Conservation (phyloP, 2,888 invertebrate genomes). For the Morpho helenor region DNA sequence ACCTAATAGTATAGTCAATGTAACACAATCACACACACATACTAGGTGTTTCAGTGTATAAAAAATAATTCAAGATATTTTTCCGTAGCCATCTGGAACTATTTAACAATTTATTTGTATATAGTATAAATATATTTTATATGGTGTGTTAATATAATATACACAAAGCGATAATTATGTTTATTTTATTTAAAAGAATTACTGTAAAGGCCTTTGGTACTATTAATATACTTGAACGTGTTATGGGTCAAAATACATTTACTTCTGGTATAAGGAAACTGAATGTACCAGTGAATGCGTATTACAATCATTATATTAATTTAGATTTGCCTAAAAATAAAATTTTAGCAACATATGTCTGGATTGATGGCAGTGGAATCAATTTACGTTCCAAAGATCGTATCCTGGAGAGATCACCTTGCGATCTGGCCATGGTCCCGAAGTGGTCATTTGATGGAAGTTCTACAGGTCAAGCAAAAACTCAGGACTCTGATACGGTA, state of each 20-base stretch:
- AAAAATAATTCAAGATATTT: too few species aligned
- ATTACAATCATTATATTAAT: slow-evolving; percentile 48
- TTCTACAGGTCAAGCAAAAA: slow-evolving; percentile 92
- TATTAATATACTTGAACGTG: slow-evolving; percentile 5
- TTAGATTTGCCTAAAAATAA: slow-evolving; percentile 78
- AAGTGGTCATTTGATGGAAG: slow-evolving; percentile 96
- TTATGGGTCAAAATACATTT: slow-evolving; percentile 19
- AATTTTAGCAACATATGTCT: slow-evolving; percentile 84
- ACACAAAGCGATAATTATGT: slow-evolving; percentile 5
- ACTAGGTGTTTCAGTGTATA: too few species aligned
- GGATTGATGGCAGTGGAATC: slow-evolving; percentile 90
- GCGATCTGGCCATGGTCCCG: slow-evolving; percentile 76
- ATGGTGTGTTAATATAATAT: not conserved
- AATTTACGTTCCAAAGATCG: slow-evolving; percentile 84
- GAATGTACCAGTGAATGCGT: slow-evolving; percentile 39
- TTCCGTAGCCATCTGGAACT: slow-evolving; percentile 5
- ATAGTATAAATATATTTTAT: not conserved
- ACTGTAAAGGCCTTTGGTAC: slow-evolving; percentile 1
- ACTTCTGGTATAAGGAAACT: slow-evolving; percentile 35
- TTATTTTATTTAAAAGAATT: slow-evolving; percentile 5
- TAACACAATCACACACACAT: too few species aligned
- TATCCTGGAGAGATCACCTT: slow-evolving; percentile 80
- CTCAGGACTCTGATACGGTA: slow-evolving; percentile 91
- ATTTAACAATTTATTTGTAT: not conserved
- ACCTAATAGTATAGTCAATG: too few species aligned